Conservation (phyloP, 2,113 vertebrate species). For the Rhabdornis inornatus region DNA sequence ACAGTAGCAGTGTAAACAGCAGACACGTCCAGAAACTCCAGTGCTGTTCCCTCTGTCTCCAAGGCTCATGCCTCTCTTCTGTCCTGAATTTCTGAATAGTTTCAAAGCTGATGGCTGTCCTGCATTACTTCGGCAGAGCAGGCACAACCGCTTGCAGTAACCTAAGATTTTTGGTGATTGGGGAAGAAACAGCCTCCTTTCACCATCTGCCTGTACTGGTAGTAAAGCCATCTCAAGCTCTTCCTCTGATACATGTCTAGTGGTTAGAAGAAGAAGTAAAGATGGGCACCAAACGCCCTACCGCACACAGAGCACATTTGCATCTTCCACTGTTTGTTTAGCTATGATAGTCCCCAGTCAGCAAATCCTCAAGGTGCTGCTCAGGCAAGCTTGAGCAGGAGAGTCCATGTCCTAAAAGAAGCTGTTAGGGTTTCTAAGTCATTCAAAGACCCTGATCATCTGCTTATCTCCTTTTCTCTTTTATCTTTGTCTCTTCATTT, state of each 20-base stretch:
- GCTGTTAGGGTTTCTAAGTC: neutral
- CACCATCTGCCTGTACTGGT: neutral
- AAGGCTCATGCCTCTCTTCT: neutral
- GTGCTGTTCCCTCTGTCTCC: neutral
- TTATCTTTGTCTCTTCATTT: neutral
- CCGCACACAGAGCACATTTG: neutral
- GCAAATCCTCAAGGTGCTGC: neutral
- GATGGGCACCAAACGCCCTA: neutral
- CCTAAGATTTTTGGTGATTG: neutral
- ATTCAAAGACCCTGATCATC: neutral
- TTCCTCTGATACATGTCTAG: neutral
- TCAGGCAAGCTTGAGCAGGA: neutral
- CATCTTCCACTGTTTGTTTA: neutral
- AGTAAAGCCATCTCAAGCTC: neutral
- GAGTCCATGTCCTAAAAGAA: neutral
- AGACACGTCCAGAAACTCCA: neutral
- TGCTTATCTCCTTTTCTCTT: neutral
- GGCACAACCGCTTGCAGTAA: neutral
- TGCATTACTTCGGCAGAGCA: neutral
- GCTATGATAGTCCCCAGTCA: neutral
- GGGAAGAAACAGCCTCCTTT: neutral
- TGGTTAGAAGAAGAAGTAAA: neutral
- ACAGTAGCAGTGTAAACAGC: slow-evolving; percentile 26
- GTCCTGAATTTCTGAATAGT: neutral
- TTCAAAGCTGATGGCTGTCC: neutral